Evolutionary conservation across 2,888 invertebrate species (phyloP).

Genomic region (Sminthurinus aureus): DNA sequence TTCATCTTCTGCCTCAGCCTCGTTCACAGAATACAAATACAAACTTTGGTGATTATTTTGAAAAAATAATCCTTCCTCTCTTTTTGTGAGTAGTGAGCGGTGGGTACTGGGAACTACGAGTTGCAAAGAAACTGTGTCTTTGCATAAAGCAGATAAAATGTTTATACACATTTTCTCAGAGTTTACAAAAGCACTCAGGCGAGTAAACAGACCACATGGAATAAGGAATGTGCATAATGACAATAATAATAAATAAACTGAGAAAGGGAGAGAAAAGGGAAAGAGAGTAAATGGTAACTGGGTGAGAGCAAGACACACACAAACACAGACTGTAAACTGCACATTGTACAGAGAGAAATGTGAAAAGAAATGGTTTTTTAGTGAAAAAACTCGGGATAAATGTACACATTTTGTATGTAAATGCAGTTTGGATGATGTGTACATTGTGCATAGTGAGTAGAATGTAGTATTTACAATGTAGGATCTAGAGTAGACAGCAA

Average conservation of each 20-base stretch:
- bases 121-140: background rate
- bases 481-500: background rate
- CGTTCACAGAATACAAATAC: background rate
- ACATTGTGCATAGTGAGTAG: background rate
- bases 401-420: constrained; percentile 12
- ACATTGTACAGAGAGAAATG: constrained; percentile 9
- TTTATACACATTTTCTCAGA: background rate
- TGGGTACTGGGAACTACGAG: background rate
- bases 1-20: background rate
- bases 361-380: constrained; percentile 9
- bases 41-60: constrained; percentile 15
- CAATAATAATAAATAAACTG: constrained; percentile 37
- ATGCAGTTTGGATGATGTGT: constrained; percentile 8
- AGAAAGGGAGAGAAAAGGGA: background rate
- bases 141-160: background rate
- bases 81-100: background rate
- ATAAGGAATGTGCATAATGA: background rate
- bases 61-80: background rate
- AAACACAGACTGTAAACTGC: too few species aligned
- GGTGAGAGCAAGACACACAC: too few species aligned
- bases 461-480: background rate
- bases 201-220: background rate
- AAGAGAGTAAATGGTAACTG: background rate
- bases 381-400: constrained; percentile 14
- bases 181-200: constrained; percentile 13